Evolutionary conservation across 2,113 vertebrate genomes (phyloP).

Genomic region (Anolis carolinensis): DNA sequence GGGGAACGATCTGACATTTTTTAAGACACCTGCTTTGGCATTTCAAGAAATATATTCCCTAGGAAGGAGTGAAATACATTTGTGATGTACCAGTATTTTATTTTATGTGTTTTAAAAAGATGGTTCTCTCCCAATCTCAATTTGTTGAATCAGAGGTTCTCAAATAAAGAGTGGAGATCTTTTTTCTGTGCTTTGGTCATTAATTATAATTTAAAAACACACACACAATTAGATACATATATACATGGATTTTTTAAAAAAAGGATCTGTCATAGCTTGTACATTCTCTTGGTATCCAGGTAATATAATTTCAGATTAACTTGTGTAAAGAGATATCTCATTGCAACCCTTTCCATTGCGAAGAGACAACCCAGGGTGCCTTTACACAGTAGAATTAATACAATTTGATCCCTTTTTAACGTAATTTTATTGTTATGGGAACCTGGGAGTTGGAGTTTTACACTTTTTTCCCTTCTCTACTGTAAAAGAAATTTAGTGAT

Average conservation of each 20-base stretch:
- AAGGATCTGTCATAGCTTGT: constrained; percentile 14
- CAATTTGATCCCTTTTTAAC: no score
- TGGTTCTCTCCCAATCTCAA: background rate
- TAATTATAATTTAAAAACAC: constrained; percentile 8
- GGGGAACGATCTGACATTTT: constrained; percentile 54
- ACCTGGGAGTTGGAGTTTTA: no score
- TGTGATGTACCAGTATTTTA: constrained; percentile 35
- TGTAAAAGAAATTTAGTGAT: no score
- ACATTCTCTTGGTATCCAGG: background rate
- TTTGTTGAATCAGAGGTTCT: constrained; percentile 37
- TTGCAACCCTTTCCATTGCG: background rate
- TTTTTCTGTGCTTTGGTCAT: background rate
- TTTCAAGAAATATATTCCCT: constrained; percentile 71
- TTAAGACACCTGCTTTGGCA: constrained; percentile 70
- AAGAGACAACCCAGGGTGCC: no score
- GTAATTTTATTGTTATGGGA: no score
- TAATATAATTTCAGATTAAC: background rate
- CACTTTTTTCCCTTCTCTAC: no score
- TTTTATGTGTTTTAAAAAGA: constrained; percentile 13
- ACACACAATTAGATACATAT: background rate
- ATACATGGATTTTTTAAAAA: background rate
- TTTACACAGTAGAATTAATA: no score
- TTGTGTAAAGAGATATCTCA: background rate
- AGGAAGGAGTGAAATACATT: constrained; percentile 53
- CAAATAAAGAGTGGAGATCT: constrained; percentile 27